phyloP scores from a whole-genome alignment of 2,113 vertebrate genomes.

The Serinus canaria region DNA sequence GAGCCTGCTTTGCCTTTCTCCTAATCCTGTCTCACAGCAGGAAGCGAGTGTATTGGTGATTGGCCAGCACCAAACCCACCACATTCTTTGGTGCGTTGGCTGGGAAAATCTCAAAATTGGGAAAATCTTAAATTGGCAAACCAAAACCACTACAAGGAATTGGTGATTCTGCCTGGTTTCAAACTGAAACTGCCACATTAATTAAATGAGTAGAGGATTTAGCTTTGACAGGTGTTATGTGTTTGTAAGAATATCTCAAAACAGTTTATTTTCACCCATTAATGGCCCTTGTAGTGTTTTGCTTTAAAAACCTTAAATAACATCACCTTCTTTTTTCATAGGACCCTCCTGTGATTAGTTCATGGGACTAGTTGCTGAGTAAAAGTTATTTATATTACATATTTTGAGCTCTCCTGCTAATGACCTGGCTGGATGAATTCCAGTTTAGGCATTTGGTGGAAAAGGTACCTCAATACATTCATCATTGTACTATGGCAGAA shows the following conservation, averaged over 20 bases:
- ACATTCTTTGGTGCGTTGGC: too few species aligned
- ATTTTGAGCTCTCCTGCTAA: not conserved
- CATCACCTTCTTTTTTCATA: not conserved
- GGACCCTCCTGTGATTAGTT: not conserved
- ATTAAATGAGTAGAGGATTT: not conserved
- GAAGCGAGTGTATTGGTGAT: too few species aligned
- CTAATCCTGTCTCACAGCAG: too few species aligned
- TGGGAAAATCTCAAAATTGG: too few species aligned
- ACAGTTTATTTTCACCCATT: not conserved
- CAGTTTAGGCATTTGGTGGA: not conserved
- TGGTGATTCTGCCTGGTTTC: too few species aligned
- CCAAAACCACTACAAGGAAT: too few species aligned
- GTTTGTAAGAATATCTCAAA: not conserved
- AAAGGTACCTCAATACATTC: not conserved
- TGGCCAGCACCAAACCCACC: too few species aligned
- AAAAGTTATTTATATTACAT: not conserved
- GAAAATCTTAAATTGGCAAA: too few species aligned
- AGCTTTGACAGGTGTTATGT: not conserved
- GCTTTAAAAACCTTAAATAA: not conserved
- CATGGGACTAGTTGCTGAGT: not conserved
- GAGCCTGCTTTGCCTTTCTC: too few species aligned
- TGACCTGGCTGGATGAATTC: not conserved
- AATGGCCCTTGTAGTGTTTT: not conserved
- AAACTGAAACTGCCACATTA: not conserved
- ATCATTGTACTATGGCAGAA: not conserved